phyloP scores from a whole-genome alignment of 2,888 invertebrate genomes.

The Apamea sordens region DNA sequence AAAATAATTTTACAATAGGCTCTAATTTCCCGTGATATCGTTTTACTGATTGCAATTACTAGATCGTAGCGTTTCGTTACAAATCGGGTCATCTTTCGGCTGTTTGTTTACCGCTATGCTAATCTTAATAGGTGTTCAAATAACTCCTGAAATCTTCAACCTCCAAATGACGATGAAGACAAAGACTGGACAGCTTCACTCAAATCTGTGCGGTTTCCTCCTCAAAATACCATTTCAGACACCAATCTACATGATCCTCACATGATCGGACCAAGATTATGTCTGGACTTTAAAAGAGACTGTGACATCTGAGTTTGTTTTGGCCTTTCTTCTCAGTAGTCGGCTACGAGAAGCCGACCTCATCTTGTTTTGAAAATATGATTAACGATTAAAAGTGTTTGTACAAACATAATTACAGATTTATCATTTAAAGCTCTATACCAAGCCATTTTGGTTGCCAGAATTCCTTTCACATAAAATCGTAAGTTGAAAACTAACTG shows the following conservation, averaged over 20 bases:
- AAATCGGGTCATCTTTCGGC: background rate
- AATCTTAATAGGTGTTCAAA: background rate
- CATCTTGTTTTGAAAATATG: background rate
- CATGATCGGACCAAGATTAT: background rate
- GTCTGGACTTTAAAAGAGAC: background rate
- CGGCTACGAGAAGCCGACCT: background rate
- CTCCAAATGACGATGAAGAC: background rate
- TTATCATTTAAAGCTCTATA: background rate
- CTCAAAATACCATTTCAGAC: background rate
- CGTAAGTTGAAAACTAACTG: background rate
- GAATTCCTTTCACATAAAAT: constrained; percentile 21
- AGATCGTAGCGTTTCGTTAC: background rate
- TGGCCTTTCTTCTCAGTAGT: background rate
- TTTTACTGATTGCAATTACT: background rate
- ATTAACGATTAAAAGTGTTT: background rate
- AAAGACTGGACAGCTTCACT: background rate
- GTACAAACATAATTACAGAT: background rate
- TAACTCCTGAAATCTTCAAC: too few relatives aligned
- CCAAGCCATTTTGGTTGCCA: constrained; percentile 2
- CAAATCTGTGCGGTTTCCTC: background rate
- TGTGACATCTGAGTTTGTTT: background rate
- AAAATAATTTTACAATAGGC: too few relatives aligned
- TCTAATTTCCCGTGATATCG: background rate
- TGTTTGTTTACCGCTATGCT: background rate
- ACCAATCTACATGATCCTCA: background rate